Conservation (phyloP, 2,888 invertebrate genomes). For the Onthophagus sagittarius region DNA sequence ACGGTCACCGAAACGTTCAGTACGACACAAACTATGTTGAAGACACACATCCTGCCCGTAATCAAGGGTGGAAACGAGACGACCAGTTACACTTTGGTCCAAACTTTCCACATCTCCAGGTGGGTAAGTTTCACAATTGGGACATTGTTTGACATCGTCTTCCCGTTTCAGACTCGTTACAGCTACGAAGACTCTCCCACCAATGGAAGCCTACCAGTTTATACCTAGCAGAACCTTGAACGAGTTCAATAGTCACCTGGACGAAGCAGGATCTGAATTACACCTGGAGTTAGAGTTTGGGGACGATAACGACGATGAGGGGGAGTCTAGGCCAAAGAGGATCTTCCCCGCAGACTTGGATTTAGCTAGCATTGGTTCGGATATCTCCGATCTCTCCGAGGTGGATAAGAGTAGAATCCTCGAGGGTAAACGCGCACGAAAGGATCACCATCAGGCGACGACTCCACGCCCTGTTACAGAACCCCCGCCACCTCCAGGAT, state of each 20-base stretch:
- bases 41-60: slow-evolving; percentile 85
- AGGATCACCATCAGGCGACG: slow-evolving; percentile 42
- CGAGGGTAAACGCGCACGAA: slow-evolving; percentile 52
- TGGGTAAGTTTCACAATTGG: not conserved
- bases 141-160: not conserved
- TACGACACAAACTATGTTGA: slow-evolving; percentile 82
- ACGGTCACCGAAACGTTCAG: slow-evolving; percentile 89
- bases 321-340: slow-evolving; percentile 49
- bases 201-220: slow-evolving; percentile 82
- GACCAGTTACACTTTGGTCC: slow-evolving; percentile 75
- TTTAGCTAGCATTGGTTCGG: slow-evolving; percentile 67
- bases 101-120: slow-evolving; percentile 83
- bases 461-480: slow-evolving; percentile 36
- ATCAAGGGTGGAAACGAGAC: slow-evolving; percentile 71
- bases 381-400: slow-evolving; percentile 63
- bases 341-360: slow-evolving; percentile 64
- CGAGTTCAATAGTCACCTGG: slow-evolving; percentile 82
- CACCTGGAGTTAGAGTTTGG: slow-evolving; percentile 83
- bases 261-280: slow-evolving; percentile 84
- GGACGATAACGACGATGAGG: slow-evolving; percentile 67
- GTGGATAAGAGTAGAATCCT: slow-evolving; percentile 60
- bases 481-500: slow-evolving; percentile 50
- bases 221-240: slow-evolving; percentile 81
- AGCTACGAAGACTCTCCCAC: slow-evolving; percentile 85
- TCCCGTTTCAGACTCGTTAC: slow-evolving; percentile 59